Evolutionary conservation across 1,140 invertebrate genomes (phyloP).

Genomic region (Cyrtorhinus lividipennis): DNA sequence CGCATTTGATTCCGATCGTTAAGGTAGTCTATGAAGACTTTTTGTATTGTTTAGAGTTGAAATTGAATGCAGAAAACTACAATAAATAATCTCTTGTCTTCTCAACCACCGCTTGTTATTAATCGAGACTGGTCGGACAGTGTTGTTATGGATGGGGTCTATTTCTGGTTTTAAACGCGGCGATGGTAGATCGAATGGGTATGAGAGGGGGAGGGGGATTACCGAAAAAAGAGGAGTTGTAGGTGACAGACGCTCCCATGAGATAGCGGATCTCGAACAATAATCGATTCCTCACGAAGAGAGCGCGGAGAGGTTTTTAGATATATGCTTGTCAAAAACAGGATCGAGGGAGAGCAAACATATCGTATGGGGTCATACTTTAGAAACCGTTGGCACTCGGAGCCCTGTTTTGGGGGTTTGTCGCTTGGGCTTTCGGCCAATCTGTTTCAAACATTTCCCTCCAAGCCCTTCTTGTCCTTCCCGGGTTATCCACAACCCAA

Average conservation of each 20-base stretch:
- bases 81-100: background rate
- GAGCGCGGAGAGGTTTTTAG: background rate
- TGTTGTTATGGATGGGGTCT: background rate
- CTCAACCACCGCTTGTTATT: background rate
- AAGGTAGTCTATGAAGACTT: no score
- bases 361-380: slow-evolving; percentile 5
- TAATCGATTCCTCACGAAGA: slow-evolving; percentile 3
- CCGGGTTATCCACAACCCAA: background rate
- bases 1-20: no score
- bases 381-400: slow-evolving; percentile 1
- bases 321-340: slow-evolving; percentile 10
- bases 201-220: background rate
- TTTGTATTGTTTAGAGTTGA: no score
- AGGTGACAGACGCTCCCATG: background rate
- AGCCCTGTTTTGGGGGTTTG: background rate
- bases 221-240: background rate
- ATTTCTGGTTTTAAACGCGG: background rate
- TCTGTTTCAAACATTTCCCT: slow-evolving; percentile 9
- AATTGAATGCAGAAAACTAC: background rate
- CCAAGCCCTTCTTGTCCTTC: background rate
- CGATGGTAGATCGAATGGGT: background rate
- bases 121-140: background rate
- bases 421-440: slow-evolving; percentile 3
- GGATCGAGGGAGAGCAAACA: slow-evolving; percentile 7
- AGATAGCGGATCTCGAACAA: slow-evolving; percentile 7